Percentiles rank a stretch among this genome's conserved stretches.
These are phyloP conservation scores for Cactoblastis cactorum DNA, from an alignment of 2,888 invertebrate species.

Conservation along the genomic window DNA sequence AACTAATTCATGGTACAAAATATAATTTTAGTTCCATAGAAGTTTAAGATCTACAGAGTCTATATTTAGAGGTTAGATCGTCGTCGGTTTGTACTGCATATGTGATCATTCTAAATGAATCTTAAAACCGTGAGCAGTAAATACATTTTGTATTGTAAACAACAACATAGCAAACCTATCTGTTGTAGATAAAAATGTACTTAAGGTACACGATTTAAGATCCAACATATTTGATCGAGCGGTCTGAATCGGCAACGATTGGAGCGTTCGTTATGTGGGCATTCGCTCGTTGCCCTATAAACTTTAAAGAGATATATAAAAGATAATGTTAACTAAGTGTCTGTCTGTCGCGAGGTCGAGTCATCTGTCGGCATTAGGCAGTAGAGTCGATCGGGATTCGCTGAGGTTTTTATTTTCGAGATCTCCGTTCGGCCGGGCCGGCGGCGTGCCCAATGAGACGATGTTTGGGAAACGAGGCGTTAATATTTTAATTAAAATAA, in stretches of 20 bases:
- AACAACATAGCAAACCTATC: not conserved
- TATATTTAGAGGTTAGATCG: conserved; percentile 51
- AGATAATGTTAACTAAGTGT: conserved; percentile 47
- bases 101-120: not conserved
- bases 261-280: not conserved
- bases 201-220: not conserved
- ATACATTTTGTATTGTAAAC: not conserved
- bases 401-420: conserved; percentile 32
- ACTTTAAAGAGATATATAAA: conserved; percentile 30
- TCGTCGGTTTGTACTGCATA: not conserved
- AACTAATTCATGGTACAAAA: conserved; percentile 71
- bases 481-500: no score
- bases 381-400: conserved; percentile 33
- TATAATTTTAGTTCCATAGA: conserved; percentile 75
- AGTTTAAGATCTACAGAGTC: conserved; percentile 70
- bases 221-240: not conserved
- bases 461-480: not conserved
- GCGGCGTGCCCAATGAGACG: conserved; percentile 21
- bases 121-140: not conserved
- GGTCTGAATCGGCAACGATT: not conserved
- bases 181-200: not conserved
- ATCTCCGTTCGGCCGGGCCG: conserved; percentile 32
- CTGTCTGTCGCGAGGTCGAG: conserved; percentile 48
- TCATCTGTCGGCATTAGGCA: conserved; percentile 46
- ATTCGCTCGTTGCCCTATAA: conserved; percentile 23